Conservation (phyloP, 2,888 invertebrate species). For the Seladonia tumulorum region DNA sequence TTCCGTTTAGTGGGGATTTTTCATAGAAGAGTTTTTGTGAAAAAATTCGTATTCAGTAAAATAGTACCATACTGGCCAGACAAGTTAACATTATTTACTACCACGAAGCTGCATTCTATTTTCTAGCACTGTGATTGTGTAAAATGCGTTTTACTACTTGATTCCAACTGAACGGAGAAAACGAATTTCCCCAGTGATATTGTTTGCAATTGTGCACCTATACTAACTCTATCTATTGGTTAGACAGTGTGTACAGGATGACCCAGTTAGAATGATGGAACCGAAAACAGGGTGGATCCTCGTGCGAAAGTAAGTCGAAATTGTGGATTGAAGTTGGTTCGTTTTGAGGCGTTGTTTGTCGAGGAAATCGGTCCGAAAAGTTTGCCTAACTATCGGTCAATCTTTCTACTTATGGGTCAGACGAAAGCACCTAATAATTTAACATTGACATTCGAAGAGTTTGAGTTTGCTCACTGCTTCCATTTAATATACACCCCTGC, state of each 20-base stretch:
- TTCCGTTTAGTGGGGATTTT: not conserved
- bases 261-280: not conserved
- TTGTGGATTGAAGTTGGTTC: not conserved
- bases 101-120: too few species aligned
- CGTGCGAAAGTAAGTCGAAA: conserved; percentile 3
- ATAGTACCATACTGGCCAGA: too few species aligned
- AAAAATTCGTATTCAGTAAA: not conserved
- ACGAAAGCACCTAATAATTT: not conserved
- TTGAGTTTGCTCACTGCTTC: not conserved
- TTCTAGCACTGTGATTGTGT: not conserved
- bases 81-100: too few species aligned
- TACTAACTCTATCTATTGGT: not conserved
- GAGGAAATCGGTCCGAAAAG: not conserved
- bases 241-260: not conserved
- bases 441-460: not conserved
- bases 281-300: conserved; percentile 4
- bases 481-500: too few species aligned
- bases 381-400: not conserved
- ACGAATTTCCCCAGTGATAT: not conserved
- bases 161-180: not conserved
- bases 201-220: not conserved
- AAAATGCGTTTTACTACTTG: not conserved
- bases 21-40: not conserved
- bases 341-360: not conserved
- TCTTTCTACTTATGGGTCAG: not conserved